Percentiles rank a stretch among this genome's conserved stretches.
These are phyloP conservation scores for Alfaro cultratus DNA, from an alignment of 2,797 vertebrate species.

Conservation along the genomic window DNA sequence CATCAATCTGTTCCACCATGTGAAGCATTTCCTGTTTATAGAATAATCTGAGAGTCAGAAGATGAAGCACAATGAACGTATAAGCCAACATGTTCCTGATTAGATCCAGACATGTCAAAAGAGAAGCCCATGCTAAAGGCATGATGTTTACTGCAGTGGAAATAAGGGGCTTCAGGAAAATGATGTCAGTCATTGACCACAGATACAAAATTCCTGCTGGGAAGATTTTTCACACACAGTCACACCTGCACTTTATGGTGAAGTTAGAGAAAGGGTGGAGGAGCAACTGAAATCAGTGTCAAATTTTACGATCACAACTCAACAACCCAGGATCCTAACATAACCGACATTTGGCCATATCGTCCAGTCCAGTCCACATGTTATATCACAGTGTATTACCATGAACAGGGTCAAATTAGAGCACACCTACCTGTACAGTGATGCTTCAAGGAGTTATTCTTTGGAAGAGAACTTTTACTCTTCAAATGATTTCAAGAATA, in stretches of 20 bases:
- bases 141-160: neutral
- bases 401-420: too few relatives aligned
- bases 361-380: too few relatives aligned
- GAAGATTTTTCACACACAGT: neutral
- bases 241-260: neutral
- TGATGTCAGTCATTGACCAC: neutral
- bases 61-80: neutral
- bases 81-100: neutral
- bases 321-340: too few relatives aligned
- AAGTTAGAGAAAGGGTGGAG: neutral
- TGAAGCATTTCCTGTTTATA: neutral
- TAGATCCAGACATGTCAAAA: neutral
- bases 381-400: too few relatives aligned
- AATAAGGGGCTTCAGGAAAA: neutral
- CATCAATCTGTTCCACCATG: neutral
- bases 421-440: too few relatives aligned
- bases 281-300: neutral
- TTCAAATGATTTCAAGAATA: too few relatives aligned
- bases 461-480: too few relatives aligned
- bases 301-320: neutral
- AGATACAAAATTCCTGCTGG: neutral
- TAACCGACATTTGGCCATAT: too few relatives aligned
- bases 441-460: too few relatives aligned
- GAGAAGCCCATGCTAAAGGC: neutral
- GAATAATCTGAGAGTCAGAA: neutral